Base-by-base conservation (phyloP, 2,888 invertebrate genomes). In the Ornithoptera priamus region DNA sequence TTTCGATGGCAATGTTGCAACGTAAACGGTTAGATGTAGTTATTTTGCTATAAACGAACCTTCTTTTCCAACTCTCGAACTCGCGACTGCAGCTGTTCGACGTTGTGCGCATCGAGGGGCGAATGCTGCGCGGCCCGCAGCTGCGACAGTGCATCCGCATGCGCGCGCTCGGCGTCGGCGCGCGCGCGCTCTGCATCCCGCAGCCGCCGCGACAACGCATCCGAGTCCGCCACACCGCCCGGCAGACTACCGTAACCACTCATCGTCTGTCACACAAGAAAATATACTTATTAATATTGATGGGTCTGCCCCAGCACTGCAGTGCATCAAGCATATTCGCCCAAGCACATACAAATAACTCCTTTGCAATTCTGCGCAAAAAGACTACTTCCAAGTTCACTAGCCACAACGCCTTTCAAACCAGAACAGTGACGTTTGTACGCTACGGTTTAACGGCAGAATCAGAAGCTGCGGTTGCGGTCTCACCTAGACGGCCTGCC, bases 11-110 rank as follows among this genome's bases (percentile, higher is more conserved):
- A 30, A 30, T 1, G 46, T 46, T 46, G 15, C 46, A 46, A 15
- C 46, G 15, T 15, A 15, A 15, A 15, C 4, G 46, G 46, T 46
- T 46, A 46, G 46, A 12, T 12, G 15, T 3, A 12, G 46, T 8
- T 6, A 50, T 15, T 53, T 18, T 5, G 18, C 5, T 50, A 17
- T 5, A 6, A 58, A 22, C 20, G 12, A 62, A 97, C 97, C 94
- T 98, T 98, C 88, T 98, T 98, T 89, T 98, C 98, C 75, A 98
- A 93, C 87, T 98, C 98, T 75, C 98, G 94, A 67, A 97, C 97
- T 79, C 97, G 94, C 63, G 97, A 97, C 87, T 97, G 96, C 80
- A 96, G 91, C 74, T 96, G 95, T 77, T 96, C 96, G 70, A 94
- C 94, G 79, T 94, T 93, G 77, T 93, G 92, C 76, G 93, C 81